Evolutionary conservation across 2,888 invertebrate genomes (phyloP), one percentile per base, ranked within the genome.

Genomic region (Malachius bipustulatus): DNA sequence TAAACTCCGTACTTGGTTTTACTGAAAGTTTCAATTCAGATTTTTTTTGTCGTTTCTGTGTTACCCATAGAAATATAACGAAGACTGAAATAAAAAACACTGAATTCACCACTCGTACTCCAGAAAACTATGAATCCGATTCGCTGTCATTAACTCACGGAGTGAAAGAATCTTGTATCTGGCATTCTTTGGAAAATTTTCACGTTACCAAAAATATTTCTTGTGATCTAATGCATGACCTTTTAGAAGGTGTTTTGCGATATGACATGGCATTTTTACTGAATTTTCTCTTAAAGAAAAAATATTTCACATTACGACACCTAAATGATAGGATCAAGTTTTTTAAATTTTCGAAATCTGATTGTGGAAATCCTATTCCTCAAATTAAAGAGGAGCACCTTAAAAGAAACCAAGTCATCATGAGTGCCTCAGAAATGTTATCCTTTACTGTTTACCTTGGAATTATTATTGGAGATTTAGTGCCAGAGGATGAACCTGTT

Each of bases 401-500:
- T 12, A 26, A 34, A 34, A 34, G n/a, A 8, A 34, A 28, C 14
- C 27, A 33, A 13, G 4, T 33, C 19, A 26, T 33, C 8, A 12
- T 33, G 13, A 24, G 13, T 11, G 33, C 33, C 15, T 33, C 27
- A 4, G 27, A 34, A 34, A 34, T 34, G 33, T 27, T 33, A 19
- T 19, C 8, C 13, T 33, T 33, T 33, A 12, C 26, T 19, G 11
- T 12, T 11, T 33, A 19, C 15, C n/a, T 33, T 27, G 33, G 33
- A 26, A 19, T 33, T 24, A 14, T 33, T 9, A 10, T 33, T 33
- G 33, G 33, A 26, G 33, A 33, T 24, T 33, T 33, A n/a, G 24
- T 19, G 6, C 24, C 4, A 33, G 33, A 33, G 13, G 33, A 12
- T 12, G 33, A 24, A 12, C 26, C 13, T 26, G 19, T 16, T 13